Evolutionary conservation across 1,140 invertebrate genomes (phyloP).

Genomic region (Drosophila kurseongensis): DNA sequence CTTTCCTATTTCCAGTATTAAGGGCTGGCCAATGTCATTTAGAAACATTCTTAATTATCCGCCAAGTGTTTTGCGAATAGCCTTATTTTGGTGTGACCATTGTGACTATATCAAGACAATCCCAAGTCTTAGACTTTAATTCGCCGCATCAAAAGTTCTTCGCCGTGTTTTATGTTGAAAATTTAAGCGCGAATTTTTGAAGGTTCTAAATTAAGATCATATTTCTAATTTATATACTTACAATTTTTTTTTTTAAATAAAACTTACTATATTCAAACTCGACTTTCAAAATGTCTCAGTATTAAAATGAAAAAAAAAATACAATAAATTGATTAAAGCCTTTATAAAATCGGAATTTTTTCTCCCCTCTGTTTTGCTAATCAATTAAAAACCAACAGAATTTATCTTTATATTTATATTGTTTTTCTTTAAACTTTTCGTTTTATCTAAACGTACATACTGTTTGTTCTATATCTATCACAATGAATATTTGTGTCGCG

Average conservation of each 20-base stretch:
- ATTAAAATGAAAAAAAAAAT: no score
- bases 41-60: constrained; percentile 57
- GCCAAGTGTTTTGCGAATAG: background rate
- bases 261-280: no score
- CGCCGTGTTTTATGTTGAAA: background rate
- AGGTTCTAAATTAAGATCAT: no score
- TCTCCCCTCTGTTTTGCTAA: background rate
- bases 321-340: no score
- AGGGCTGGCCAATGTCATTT: constrained; percentile 59
- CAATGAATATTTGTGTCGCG: constrained; percentile 70
- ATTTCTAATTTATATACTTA: no score
- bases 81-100: background rate
- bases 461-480: constrained; percentile 73
- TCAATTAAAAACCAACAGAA: background rate
- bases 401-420: constrained; percentile 49
- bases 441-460: constrained; percentile 68
- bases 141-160: background rate
- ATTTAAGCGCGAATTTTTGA: background rate
- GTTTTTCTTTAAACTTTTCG: constrained; percentile 39
- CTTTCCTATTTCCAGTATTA: constrained; percentile 33
- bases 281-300: no score
- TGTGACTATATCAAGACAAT: background rate
- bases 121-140: no score
- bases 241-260: no score
- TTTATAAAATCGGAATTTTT: no score